Evolutionary conservation across 1,140 invertebrate genomes (phyloP), one percentile per base, ranked within the genome.

Genomic region (fruit fly (Drosophila melanogaster)): DNA sequence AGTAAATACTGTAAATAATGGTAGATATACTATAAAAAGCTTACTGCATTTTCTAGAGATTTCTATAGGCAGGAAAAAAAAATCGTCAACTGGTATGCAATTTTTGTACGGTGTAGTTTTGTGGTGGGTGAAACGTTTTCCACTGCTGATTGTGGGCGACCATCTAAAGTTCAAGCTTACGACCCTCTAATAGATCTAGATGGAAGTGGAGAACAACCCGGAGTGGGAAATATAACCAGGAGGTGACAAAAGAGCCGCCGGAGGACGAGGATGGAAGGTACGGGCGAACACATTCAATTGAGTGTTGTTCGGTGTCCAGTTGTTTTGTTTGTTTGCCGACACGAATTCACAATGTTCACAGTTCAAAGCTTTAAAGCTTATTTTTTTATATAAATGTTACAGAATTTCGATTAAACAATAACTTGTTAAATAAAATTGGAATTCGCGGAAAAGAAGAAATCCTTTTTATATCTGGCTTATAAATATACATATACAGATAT

Each of bases 271-370:
- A 15, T 15, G 11, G 11, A 35, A 17, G 47, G n/a, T 50, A 19
- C 24, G n/a, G n/a, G 46, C 3, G 46, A 50, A 50, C 49, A 51
- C 49, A 35, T 51, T 51, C 30, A 51, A 51, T 51, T 51, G 49
- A 51, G 49, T 35, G 10, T 5, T 30, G 30, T 30, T 30, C 8
- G 30, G 30, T 51, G 30, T 51, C 49, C 33, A 35, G 49, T 51
- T 35, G 22, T 30, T 30, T 7, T 30, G 26, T 1, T 26, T 33
- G 41, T 50, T 14, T 50, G 26, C 17, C 47, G 33, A 49, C 24
- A 24, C 15, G 47, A 49, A 49, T 14, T 19, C 30, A 35, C 30
- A 35, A 50, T 50, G 47, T 10, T n/a, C 26, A n/a, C 47, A 50
- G 47, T 26, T 50, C 47, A 50, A 50, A 30, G 47, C 24, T 49